Conservation (phyloP, 2,888 invertebrate genomes). For the Hypomecis punctinalis region DNA sequence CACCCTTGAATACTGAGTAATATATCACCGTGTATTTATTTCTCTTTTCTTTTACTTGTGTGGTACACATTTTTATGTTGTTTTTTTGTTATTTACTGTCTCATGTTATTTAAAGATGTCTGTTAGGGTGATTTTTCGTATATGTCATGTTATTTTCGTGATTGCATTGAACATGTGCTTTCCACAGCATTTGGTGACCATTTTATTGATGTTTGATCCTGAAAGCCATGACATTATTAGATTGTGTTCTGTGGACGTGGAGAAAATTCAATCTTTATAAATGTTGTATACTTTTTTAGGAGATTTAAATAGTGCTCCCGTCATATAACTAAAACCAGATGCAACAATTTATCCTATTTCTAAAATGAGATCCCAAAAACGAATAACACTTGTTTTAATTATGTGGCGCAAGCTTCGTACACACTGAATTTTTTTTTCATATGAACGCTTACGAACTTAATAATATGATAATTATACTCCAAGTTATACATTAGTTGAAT, state of each 20-base stretch:
- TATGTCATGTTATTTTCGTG: conserved; percentile 15
- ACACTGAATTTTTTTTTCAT: too few relatives aligned
- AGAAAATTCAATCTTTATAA: conserved; percentile 23
- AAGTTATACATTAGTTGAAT: background rate
- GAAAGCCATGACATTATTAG: background rate
- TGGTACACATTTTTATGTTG: conserved; percentile 8
- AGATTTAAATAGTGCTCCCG: background rate
- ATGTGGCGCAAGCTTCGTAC: too few relatives aligned
- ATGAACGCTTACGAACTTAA: too few relatives aligned
- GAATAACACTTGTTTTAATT: too few relatives aligned
- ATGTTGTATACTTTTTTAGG: background rate
- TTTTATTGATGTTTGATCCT: background rate
- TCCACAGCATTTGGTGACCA: conserved; percentile 31
- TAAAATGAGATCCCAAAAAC: too few relatives aligned
- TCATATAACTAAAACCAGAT: too few relatives aligned
- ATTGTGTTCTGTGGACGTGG: conserved; percentile 18
- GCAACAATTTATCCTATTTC: too few relatives aligned
- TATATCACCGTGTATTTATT: conserved; percentile 19
- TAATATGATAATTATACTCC: too few relatives aligned
- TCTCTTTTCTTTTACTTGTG: conserved; percentile 5
- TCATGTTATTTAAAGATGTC: conserved; percentile 13
- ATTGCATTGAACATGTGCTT: conserved; percentile 30
- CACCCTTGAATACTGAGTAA: conserved; percentile 55
- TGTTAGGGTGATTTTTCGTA: conserved; percentile 18
- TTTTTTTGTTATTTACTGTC: conserved; percentile 9